These are phyloP conservation scores for Therioaphis trifolii DNA, from an alignment of 2,888 invertebrate species.

Conservation along the genomic window DNA sequence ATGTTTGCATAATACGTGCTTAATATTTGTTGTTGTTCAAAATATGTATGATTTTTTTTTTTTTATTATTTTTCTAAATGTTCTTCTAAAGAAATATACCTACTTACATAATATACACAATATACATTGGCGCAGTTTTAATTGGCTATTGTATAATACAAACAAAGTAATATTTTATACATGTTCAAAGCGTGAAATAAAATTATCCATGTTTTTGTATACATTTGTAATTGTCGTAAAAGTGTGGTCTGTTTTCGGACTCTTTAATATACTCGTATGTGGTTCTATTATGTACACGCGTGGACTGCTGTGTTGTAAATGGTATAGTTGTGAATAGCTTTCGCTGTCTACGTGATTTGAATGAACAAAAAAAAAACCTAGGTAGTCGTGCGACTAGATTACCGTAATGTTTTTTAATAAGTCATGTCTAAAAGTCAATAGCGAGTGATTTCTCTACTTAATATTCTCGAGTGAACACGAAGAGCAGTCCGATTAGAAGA, in stretches of 20 bases:
- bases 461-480: neutral
- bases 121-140: neutral
- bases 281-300: neutral
- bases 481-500: neutral
- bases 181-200: neutral
- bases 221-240: slow-evolving; percentile 4
- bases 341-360: slow-evolving; percentile 52
- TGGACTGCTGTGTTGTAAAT: neutral
- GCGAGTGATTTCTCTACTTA: slow-evolving; percentile 32
- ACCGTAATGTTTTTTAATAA: slow-evolving; percentile 1
- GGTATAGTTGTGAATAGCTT: slow-evolving; percentile 10
- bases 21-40: neutral
- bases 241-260: neutral
- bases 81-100: neutral
- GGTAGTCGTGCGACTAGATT: slow-evolving; percentile 8
- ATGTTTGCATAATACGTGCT: neutral
- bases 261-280: neutral
- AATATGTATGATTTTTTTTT: neutral
- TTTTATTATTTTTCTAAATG: neutral
- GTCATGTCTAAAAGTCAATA: neutral
- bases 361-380: slow-evolving; percentile 17
- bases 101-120: neutral
- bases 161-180: neutral
- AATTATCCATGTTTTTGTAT: slow-evolving; percentile 10
- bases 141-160: neutral